Evolutionary conservation across 2,113 vertebrate species (phyloP).

Genomic region (Speoplatyrhinus poulsoni): DNA sequence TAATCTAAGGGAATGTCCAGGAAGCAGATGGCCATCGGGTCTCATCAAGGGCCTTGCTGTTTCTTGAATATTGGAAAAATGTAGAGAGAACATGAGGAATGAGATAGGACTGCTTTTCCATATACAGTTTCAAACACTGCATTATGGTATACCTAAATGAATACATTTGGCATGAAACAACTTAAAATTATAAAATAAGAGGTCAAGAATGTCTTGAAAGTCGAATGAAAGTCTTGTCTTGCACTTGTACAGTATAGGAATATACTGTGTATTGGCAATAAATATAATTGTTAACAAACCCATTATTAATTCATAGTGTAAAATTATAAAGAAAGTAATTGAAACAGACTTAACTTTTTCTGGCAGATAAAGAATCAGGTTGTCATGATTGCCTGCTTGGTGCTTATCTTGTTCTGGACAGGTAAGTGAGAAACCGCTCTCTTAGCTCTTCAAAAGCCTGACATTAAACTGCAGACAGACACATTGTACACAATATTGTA

Average conservation of each 20-base stretch:
- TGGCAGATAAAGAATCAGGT: constrained; percentile 40
- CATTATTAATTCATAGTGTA: no score
- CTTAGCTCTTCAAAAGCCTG: no score
- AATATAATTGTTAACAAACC: no score
- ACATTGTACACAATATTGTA: no score
- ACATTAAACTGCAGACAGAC: no score
- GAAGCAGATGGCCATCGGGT: constrained; percentile 57
- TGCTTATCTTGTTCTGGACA: constrained; percentile 26
- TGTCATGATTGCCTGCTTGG: constrained; percentile 17
- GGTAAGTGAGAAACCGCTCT: constrained; percentile 39
- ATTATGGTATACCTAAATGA: not conserved
- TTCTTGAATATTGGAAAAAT: not conserved
- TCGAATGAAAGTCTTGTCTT: not conserved
- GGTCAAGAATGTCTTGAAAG: not conserved
- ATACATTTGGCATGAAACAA: no score
- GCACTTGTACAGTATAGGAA: constrained; percentile 1
- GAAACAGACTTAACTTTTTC: not conserved
- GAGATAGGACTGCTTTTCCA: not conserved
- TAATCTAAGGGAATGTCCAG: constrained; percentile 55
- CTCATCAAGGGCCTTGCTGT: not conserved
- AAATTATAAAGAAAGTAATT: no score
- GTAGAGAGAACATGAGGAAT: no score
- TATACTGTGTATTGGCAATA: not conserved
- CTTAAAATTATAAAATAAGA: no score
- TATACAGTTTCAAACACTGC: not conserved